Base-by-base conservation (phyloP, 2,888 invertebrate genomes). In the Macropis europaea region DNA sequence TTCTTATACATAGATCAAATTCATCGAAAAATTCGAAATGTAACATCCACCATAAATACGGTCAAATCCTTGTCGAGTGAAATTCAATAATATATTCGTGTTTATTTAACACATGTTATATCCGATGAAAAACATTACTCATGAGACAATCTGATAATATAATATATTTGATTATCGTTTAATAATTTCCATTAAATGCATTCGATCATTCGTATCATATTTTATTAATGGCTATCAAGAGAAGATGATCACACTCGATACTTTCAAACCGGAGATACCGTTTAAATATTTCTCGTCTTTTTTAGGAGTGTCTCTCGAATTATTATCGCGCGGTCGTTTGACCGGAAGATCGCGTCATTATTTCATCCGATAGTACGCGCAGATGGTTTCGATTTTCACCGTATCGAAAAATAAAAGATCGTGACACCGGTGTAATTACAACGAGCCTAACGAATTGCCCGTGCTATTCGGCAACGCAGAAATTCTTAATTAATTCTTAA, bases 401-500 rank as follows among this genome's bases (percentile, higher is more conserved):
- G 9, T 15, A 19, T 24, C 26, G 50, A 45, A 45, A 48, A 59
- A 47, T 45, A 45, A 54, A 68, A 38, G 9, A 13, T 30, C 19
- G 52, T 13, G 22, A 38, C 36, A n/a, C 19, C 13, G 36, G 2
- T 28, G 50, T 24, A 43, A 47, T 53, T 70, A 32, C 28, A 13
- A 30, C 32, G 9, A 22, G 13, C 50, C 15, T 17, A 53, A 13
- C 22, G 40, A 36, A 22, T 24, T 30, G 3, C 6, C 26, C 13
- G 15, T 17, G 3, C 19, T 13, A 6, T 17, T 9, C 42, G 4
- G 7, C 19, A 7, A 40, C 40, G 59, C 67, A 36, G 40, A 59
- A 42, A 53, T 34, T 38, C 67, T 70, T 67, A 59, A 67, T 70
- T 67, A 70, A 59, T 47, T 59, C 26, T 34, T 67, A 70, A 70